phyloP scores from a whole-genome alignment of 2,113 vertebrate genomes.

The Alexandromys fortis region DNA sequence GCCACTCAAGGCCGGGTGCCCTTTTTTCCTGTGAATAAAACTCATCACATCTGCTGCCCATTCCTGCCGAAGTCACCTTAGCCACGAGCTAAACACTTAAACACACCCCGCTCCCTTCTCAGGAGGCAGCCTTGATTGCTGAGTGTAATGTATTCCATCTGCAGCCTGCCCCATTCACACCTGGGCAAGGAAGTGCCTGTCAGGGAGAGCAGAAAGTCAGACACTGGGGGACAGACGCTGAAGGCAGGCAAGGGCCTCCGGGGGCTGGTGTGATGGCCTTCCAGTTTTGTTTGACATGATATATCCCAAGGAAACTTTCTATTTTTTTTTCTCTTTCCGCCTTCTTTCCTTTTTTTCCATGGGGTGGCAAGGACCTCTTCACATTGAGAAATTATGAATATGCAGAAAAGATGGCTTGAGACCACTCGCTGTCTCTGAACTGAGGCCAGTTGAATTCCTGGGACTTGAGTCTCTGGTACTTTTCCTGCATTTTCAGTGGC shows the following conservation, averaged over 20 bases:
- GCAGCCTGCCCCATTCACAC: neutral
- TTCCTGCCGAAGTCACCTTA: neutral
- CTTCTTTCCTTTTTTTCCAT: neutral
- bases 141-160: neutral
- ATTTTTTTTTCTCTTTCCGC: neutral
- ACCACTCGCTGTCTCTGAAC: constrained; percentile 64
- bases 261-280: neutral
- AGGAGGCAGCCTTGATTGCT: neutral
- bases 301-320: constrained; percentile 40
- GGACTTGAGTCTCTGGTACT: constrained; percentile 68
- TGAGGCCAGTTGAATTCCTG: constrained; percentile 75
- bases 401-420: constrained; percentile 67
- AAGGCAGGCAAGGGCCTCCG: neutral
- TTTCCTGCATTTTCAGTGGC: constrained; percentile 79
- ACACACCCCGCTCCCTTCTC: neutral
- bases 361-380: constrained; percentile 72
- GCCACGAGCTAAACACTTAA: neutral
- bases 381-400: constrained; percentile 78
- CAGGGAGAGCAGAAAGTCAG: constrained; percentile 41
- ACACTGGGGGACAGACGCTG: neutral
- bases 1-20: neutral
- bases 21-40: neutral
- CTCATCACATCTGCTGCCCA: neutral
- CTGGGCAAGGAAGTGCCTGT: neutral
- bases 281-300: neutral